A percentile compares a stretch with the other conserved stretches of the same genome.
phyloP scores from a whole-genome alignment of 2,797 vertebrate species.

The Cyclopterus lumpus region DNA sequence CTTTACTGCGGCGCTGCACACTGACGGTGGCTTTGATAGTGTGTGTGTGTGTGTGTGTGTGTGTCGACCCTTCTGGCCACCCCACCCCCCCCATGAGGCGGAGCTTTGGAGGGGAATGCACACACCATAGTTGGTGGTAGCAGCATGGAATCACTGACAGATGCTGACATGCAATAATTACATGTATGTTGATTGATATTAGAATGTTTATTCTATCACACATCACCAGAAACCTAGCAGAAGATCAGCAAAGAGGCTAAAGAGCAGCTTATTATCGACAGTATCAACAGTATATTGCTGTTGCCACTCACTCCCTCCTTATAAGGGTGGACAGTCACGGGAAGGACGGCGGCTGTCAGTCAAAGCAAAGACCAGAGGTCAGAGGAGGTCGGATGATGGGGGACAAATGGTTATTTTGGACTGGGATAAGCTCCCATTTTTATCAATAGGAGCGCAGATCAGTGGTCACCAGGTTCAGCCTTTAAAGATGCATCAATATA shows the following conservation, averaged over 20 bases:
- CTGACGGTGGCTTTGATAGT: conserved; percentile 1
- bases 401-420: neutral
- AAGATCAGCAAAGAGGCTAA: neutral
- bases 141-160: neutral
- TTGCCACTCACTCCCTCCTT: neutral
- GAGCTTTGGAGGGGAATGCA: neutral
- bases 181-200: neutral
- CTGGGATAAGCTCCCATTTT: neutral
- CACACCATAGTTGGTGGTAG: neutral
- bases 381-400: neutral
- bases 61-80: neutral
- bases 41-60: neutral
- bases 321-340: neutral
- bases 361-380: neutral
- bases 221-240: neutral
- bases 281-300: neutral
- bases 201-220: too few species aligned
- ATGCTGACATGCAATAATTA: neutral
- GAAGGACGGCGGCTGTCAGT: neutral
- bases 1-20: neutral
- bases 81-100: neutral
- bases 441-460: neutral
- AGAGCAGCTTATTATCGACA: too few species aligned
- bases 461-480: neutral
- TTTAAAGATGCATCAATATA: neutral